Conservation (phyloP, 1,140 invertebrate species). For the Sinella curviseta region DNA sequence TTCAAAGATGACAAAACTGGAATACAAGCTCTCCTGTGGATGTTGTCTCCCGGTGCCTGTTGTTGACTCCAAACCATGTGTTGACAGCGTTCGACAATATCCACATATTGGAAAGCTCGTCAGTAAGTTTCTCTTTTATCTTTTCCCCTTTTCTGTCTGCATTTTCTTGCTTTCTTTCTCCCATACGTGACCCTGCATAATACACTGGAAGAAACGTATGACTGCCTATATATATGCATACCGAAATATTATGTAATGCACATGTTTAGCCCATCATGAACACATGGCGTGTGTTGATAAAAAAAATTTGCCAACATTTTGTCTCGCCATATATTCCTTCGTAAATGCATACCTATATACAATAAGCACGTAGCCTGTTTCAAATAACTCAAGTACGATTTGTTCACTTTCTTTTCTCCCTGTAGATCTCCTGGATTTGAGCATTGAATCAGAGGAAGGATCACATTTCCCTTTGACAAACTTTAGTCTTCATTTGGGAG, state of each 20-base stretch:
- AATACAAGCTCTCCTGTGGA: constrained; percentile 29
- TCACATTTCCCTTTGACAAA: constrained; percentile 30
- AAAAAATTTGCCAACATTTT: no score
- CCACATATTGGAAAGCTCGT: not conserved
- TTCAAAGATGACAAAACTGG: constrained; percentile 12
- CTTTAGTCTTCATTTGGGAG: constrained; percentile 28
- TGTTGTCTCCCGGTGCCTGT: constrained; percentile 25
- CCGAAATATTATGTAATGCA: no score
- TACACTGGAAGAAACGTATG: no score
- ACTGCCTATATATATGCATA: no score
- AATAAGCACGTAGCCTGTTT: not conserved
- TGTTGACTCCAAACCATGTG: not conserved
- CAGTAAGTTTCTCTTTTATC: not conserved
- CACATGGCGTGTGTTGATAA: no score
- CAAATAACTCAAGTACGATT: not conserved
- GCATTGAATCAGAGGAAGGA: constrained; percentile 31
- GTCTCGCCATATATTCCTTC: no score
- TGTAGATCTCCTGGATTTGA: constrained; percentile 29
- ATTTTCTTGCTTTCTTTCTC: not conserved
- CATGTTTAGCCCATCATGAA: no score
- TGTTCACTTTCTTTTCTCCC: not conserved
- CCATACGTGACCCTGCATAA: not conserved
- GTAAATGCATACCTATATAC: not conserved
- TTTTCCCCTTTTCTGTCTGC: not conserved
- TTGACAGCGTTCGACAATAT: not conserved